Conservation (phyloP, 2,888 invertebrate genomes). For the Eupithecia centaureata region DNA sequence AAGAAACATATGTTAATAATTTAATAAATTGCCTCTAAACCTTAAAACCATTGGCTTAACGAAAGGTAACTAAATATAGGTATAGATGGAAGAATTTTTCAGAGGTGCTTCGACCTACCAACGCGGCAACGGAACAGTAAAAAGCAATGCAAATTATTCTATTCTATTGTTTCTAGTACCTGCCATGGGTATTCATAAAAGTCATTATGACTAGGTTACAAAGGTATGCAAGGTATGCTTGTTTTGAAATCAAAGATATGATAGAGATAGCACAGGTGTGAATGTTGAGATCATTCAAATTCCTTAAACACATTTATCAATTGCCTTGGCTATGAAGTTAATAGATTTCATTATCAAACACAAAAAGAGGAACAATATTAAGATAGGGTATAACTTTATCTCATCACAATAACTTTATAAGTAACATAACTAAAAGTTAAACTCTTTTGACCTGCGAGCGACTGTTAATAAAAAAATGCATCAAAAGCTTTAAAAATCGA, state of each 20-base stretch:
- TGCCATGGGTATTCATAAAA: not conserved
- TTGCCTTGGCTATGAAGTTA: not conserved
- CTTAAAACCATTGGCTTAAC: too few relatives aligned
- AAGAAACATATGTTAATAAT: too few relatives aligned
- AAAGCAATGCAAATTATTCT: too few relatives aligned
- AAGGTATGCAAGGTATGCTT: not conserved
- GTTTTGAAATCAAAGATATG: not conserved
- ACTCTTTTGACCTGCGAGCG: too few relatives aligned
- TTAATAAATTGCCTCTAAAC: too few relatives aligned
- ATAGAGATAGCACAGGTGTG: not conserved
- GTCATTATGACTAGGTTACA: not conserved
- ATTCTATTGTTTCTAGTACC: not conserved
- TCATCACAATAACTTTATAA: not conserved
- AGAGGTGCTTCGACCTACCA: too few relatives aligned
- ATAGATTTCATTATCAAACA: not conserved
- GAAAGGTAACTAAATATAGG: too few relatives aligned
- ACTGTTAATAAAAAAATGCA: too few relatives aligned
- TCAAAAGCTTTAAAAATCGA: not conserved
- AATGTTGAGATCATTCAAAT: not conserved
- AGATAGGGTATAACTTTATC: not conserved
- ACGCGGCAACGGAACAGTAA: too few relatives aligned
- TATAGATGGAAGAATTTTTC: too few relatives aligned
- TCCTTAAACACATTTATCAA: not conserved
- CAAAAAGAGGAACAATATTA: not conserved
- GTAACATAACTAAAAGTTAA: not conserved